These are phyloP conservation scores for Bufo gargarizans DNA, from an alignment of 2,113 vertebrate species.

Conservation along the genomic window DNA sequence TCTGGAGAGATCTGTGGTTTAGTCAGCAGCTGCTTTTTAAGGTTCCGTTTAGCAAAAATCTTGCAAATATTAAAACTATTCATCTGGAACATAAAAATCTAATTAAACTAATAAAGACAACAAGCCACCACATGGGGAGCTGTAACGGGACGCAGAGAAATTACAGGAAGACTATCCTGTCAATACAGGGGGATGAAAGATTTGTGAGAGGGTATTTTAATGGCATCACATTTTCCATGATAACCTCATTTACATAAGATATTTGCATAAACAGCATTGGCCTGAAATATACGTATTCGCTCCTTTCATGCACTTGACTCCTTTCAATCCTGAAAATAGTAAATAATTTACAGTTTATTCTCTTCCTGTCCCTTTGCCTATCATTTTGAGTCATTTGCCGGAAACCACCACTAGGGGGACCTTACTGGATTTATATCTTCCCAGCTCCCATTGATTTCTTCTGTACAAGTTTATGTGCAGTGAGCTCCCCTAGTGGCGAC, in stretches of 20 bases:
- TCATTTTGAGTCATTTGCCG: no score
- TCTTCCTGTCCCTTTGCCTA: no score
- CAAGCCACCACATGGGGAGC: neutral
- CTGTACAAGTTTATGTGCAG: no score
- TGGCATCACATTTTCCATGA: neutral
- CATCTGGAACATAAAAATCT: neutral
- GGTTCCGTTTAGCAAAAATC: neutral
- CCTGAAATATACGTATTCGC: no score
- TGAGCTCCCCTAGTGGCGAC: no score
- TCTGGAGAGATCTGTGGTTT: neutral
- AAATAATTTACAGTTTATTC: no score
- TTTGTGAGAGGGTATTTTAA: neutral
- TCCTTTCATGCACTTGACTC: no score
- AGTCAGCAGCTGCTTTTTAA: neutral
- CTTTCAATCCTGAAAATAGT: no score
- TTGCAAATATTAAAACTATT: neutral
- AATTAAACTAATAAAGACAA: neutral
- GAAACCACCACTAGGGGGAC: no score
- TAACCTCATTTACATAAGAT: neutral
- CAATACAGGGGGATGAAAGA: neutral
- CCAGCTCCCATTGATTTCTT: no score
- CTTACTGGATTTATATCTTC: no score
- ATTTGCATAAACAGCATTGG: neutral
- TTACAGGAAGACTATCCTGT: neutral
- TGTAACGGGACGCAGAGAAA: neutral